Base-by-base conservation (phyloP, 2,113 vertebrate genomes). In the Colius striatus region DNA sequence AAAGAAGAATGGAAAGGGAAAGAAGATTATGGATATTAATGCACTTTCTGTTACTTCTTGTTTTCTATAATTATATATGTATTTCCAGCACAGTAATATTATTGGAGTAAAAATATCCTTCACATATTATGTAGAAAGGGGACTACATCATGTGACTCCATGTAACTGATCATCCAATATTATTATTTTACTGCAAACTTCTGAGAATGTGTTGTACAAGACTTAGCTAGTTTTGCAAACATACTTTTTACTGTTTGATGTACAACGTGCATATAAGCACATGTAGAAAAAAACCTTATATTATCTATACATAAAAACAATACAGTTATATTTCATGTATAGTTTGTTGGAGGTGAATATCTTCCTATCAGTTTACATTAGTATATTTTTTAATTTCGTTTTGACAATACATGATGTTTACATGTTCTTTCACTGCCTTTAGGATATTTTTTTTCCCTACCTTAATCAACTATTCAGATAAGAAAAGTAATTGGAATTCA, bases 221-320 rank as follows among this genome's bases (percentile, higher is more conserved):
- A n/a, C 22, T n/a, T 23, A 4, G 57, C 36, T 66, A 1, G 16
- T 60, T 54, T 53, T 72, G n/a, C 5, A 3, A 48, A 36, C 5
- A 2, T 48, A 5, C 29, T 38, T 50, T 25, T 34, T 66, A 10
- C 21, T 66, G 4, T 36, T 66, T 61, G 25, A 18, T 32, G 6
- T 26, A 18, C 16, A 48, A 15, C 22, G 67, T 48, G 5, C 1
- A 6, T 26, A 18, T 38, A 23, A 2, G 12, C 7, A 19, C 0
- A 1, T 23, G 12, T 10, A 21, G 41, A 41, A 48, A 34, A 23
- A 30, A 55, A 10, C 10, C 17, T 80, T 2, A 15, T 45, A 45
- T 22, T 65, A 13, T n/a, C 5, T 72, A 21, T 34, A 22, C 17
- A 43, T 61, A 51, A 55, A 62, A 70, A 25, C n/a, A 66, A 18